Base-by-base conservation (phyloP, 1,140 invertebrate species). In the Heliconius melpomene region DNA sequence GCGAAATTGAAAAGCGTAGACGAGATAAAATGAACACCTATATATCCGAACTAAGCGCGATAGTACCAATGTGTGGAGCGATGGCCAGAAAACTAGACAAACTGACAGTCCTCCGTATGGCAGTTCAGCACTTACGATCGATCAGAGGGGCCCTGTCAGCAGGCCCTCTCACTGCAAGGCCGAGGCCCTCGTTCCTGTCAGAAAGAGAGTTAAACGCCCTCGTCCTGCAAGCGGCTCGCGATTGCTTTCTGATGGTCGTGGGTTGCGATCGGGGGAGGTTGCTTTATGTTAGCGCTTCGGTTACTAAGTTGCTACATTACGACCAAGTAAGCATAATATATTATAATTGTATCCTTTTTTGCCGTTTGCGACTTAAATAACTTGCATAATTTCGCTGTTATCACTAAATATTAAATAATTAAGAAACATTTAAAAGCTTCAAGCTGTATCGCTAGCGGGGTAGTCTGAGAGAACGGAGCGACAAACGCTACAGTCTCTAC, bases 1-100 rank as follows among this genome's bases (percentile, higher is more conserved):
- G 98, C 91, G 98, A 99, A 94, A 99, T 99, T 80, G 98, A 99
- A 92, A 99, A 99, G 90, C 95, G 98, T 1, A 95, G 98, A 5
- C 95, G 98, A 23, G 98, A 99, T 90, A 99, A 99, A 94, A 99
- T 99, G 98, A 99, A 99, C 94, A 98, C 97, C 0, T 99, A 98
- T 91, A 99, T 99, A 79, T 97, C 97, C 1, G 98, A 99, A 92
- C 90, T 99, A 46, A 98, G 98, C 40, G 95, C 96, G 2, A 97
- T 99, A 96, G 96, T 99, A 11, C 98, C 98, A 1, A 98, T 98
- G 97, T 99, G 98, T 89, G 97, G 97, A 86, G 97, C 98, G 1
- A 98, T 98, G 97, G 97, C 98, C 11, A 95, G 98, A 26, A 99
- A 99, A 94, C 93, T 99, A 81, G 98, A 99, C 94, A 99, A 99